These are phyloP conservation scores for Boulengerochromis microlepis DNA, from an alignment of 2,113 vertebrate species.

Conservation along the genomic window DNA sequence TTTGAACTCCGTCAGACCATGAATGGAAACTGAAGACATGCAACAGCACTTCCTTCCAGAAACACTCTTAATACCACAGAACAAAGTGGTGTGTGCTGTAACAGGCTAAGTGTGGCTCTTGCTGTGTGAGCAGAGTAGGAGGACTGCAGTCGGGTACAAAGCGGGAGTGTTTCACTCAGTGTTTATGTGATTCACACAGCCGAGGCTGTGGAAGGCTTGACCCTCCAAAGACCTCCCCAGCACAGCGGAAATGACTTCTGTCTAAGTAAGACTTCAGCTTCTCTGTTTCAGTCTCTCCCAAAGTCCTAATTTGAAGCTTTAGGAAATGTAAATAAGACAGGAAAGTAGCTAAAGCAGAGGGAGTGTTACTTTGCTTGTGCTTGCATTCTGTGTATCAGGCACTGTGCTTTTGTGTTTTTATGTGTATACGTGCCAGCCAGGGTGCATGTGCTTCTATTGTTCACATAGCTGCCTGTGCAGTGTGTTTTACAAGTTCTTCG, in stretches of 20 bases:
- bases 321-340: not conserved
- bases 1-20: not conserved
- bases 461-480: not conserved
- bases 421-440: not conserved
- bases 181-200: conserved; percentile 59
- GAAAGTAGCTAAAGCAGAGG: not conserved
- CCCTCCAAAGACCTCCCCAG: conserved; percentile 33
- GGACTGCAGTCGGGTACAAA: not conserved
- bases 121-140: not conserved
- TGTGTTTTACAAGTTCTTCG: not conserved
- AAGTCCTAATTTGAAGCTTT: not conserved
- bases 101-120: not conserved
- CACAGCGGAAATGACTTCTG: conserved; percentile 56
- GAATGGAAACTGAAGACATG: not conserved
- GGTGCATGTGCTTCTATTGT: not conserved
- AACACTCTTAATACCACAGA: not conserved
- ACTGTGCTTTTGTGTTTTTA: not conserved
- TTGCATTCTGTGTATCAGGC: not conserved
- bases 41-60: not conserved
- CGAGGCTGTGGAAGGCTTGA: conserved; percentile 29
- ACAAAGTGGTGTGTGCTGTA: not conserved
- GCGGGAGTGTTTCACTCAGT: conserved; percentile 22
- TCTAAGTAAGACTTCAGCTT: not conserved
- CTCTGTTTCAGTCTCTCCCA: not conserved
- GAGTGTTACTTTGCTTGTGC: not conserved